A percentile compares a stretch with the other conserved stretches of the same genome.
Evolutionary conservation across 1,140 invertebrate species (phyloP).

Genomic region (Schlechtendalia chinensis): DNA sequence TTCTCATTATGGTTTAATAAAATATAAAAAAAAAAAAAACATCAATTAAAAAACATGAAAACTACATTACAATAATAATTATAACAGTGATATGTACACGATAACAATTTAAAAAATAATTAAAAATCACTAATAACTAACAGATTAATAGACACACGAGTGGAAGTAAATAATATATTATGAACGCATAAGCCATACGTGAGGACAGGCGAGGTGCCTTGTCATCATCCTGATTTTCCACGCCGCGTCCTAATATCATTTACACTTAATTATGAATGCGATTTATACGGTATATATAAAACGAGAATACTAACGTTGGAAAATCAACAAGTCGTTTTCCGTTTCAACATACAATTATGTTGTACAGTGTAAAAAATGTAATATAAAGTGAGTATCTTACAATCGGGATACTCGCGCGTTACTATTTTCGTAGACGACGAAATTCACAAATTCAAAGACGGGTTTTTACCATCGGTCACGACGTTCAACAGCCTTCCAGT

Average conservation of each 20-base stretch:
- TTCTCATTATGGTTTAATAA: neutral
- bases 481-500: conserved; percentile 35
- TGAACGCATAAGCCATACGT: neutral
- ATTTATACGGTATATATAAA: neutral
- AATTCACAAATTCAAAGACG: conserved; percentile 28
- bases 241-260: neutral
- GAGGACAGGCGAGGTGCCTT: neutral
- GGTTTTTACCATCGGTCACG: conserved; percentile 36
- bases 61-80: neutral
- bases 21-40: neutral
- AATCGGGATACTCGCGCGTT: neutral
- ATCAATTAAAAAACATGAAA: neutral
- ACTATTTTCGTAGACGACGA: neutral
- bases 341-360: neutral
- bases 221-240: neutral
- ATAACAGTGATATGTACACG: conserved; percentile 28
- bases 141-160: neutral
- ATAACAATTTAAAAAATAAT: conserved; percentile 26
- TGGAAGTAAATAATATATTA: neutral
- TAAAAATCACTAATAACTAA: neutral
- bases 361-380: conserved; percentile 21
- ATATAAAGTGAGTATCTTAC: conserved; percentile 17
- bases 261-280: neutral
- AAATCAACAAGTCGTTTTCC: neutral
- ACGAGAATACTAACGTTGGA: conserved; percentile 4